Evolutionary conservation across 2,113 vertebrate genomes (phyloP), one percentile per base, ranked within the genome.

Genomic region (Phasianus colchicus): DNA sequence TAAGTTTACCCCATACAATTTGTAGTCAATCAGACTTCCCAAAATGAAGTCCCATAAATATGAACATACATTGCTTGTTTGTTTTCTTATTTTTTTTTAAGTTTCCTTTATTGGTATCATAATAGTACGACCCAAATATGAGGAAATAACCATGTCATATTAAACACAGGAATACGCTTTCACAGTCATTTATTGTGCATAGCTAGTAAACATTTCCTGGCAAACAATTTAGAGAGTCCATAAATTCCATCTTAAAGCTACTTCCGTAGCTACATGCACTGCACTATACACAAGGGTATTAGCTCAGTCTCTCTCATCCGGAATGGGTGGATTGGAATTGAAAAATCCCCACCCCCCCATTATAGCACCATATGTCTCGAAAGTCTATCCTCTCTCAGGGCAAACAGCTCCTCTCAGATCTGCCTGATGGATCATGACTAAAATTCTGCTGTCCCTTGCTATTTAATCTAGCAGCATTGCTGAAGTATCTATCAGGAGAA

Each of bases 151-250:
- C 50, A 6, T 95, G 93, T 79, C 82, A 24, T 90, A 94, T 96
- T 94, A 96, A 96, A 96, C 83, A 72, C 90, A 96, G 86, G 88
- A 93, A 95, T 94, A 95, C 1, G 65, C 91, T 96, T 96, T 91
- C 89, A 79, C 93, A 96, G 91, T 91, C 91, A 3, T 96, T 97
- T 97, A 96, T 96, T 96, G 96, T 95, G 91, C 95, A 96, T 96
- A 96, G 92, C 94, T 92, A 96, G 96, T 95, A 97, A 97, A 96
- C 92, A 94, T 96, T 96, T 97, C 97, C 97, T 97, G 96, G 96
- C 97, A 97, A 97, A 97, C 96, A 97, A 96, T 96, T 96, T 95
- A 92, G 94, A 95, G 96, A 92, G 90, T 96, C 93, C 96, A 97
- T 96, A 97, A 97, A 97, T 97, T 97, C 96, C 96, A 96, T 88